Percentiles rank a stretch among this genome's conserved stretches.
Evolutionary conservation across 2,113 vertebrate species (phyloP).

Genomic region (Oncorhynchus keta): DNA sequence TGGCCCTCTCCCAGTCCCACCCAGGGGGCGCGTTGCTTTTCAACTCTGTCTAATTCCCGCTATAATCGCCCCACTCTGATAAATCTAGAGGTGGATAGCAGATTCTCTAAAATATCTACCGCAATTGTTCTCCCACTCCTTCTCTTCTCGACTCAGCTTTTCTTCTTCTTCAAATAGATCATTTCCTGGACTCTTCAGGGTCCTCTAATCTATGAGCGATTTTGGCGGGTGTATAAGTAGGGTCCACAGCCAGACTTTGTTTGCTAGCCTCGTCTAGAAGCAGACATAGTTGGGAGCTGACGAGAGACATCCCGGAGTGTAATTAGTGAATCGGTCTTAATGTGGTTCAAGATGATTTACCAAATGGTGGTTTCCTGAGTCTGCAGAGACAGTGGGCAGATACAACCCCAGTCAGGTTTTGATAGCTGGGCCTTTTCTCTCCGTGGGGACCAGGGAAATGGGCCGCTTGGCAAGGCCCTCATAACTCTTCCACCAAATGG

Average conservation of each 20-base stretch:
- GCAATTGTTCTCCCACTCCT: conserved; percentile 42
- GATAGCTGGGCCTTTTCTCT: conserved; percentile 62
- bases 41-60: conserved; percentile 61
- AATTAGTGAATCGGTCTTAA: conserved; percentile 75
- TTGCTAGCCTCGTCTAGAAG: conserved; percentile 42
- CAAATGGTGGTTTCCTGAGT: conserved; percentile 75
- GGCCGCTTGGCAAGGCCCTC: conserved; percentile 69
- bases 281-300: conserved; percentile 67
- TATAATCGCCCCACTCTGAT: conserved; percentile 51
- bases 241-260: conserved; percentile 26
- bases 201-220: conserved; percentile 39
- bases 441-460: conserved; percentile 60
- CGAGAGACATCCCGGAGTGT: conserved; percentile 63
- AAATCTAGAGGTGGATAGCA: conserved; percentile 60
- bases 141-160: conserved; percentile 41
- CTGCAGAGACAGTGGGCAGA: conserved; percentile 67
- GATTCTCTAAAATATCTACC: conserved; percentile 54
- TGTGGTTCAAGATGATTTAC: conserved; percentile 74
- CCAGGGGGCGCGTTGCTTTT: conserved; percentile 39
- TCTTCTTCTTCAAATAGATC: conserved; percentile 48
- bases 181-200: conserved; percentile 49
- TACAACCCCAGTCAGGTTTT: conserved; percentile 69
- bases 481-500: conserved; percentile 76
- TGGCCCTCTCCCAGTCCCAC: conserved; percentile 42
- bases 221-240: conserved; percentile 7